These are phyloP conservation scores for Thymelicus sylvestris DNA, from an alignment of 2,888 invertebrate genomes.

Conservation along the genomic window DNA sequence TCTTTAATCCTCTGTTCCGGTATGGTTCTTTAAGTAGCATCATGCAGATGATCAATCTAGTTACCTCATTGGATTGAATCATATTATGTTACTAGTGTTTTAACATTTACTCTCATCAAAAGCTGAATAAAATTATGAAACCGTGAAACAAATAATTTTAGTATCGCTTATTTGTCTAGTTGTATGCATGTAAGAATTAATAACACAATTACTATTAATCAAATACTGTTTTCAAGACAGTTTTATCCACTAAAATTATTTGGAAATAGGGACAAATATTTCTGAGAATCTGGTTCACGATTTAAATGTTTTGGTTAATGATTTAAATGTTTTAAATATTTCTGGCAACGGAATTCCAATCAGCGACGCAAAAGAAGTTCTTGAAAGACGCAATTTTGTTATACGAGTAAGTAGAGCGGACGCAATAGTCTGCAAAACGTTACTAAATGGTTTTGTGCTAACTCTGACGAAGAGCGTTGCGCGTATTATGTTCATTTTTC, in stretches of 20 bases:
- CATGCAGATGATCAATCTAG: slow-evolving; percentile 7
- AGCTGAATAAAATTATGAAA: no score
- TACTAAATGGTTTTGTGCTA: slow-evolving; percentile 63
- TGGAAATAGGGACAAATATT: neutral
- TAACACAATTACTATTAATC: neutral
- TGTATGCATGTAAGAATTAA: no score
- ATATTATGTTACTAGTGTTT: no score
- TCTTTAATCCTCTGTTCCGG: slow-evolving; percentile 66
- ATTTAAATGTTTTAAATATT: neutral
- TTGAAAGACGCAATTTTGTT: slow-evolving; percentile 39
- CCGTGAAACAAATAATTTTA: no score
- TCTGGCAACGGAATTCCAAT: neutral
- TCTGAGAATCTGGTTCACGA: neutral
- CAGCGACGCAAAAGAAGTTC: slow-evolving; percentile 3
- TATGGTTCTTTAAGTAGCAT: slow-evolving; percentile 42
- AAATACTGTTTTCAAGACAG: neutral
- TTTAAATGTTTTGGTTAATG: neutral
- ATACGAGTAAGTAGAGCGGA: slow-evolving; percentile 43
- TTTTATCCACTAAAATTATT: neutral
- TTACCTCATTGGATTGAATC: no score
- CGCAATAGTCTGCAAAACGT: slow-evolving; percentile 56
- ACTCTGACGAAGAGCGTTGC: slow-evolving; percentile 57
- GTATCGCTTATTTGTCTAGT: no score
- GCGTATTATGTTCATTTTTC: slow-evolving; percentile 61
- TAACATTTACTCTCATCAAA: no score